phyloP scores from a whole-genome alignment of 2,797 vertebrate genomes.

The Scolopax bukidnonensis region DNA sequence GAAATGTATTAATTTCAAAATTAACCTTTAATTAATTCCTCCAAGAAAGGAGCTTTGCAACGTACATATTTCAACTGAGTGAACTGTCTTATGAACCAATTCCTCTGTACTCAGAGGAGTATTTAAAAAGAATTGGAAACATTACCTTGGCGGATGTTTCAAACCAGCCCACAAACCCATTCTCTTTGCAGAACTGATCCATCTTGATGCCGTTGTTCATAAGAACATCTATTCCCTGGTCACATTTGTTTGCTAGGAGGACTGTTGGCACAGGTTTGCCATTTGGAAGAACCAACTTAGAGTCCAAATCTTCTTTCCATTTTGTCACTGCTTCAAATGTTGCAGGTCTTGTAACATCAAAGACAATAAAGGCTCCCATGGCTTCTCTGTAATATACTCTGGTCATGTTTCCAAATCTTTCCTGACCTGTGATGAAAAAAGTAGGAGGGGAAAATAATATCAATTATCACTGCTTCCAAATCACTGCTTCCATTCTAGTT shows the following conservation, averaged over 20 bases:
- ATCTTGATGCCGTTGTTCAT: slow-evolving; percentile 90
- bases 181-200: slow-evolving; percentile 97
- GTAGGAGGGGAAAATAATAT: background rate
- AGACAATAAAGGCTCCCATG: slow-evolving; percentile 96
- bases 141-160: slow-evolving; percentile 97
- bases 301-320: slow-evolving; percentile 98
- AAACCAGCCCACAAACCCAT: slow-evolving; percentile 95
- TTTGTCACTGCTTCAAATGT: slow-evolving; percentile 96
- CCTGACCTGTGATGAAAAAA: slow-evolving; percentile 86
- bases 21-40: background rate
- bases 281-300: slow-evolving; percentile 91
- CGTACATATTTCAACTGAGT: background rate
- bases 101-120: background rate
- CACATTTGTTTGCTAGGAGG: slow-evolving; percentile 96
- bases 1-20: background rate
- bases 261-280: slow-evolving; percentile 91
- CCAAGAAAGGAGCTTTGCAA: background rate
- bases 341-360: slow-evolving; percentile 91
- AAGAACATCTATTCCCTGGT: slow-evolving; percentile 90
- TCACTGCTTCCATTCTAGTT: background rate
- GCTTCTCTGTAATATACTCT: slow-evolving; percentile 98
- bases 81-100: background rate
- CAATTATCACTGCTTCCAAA: background rate
- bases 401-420: slow-evolving; percentile 99
- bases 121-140: background rate